Base-by-base conservation (phyloP, 2,797 vertebrate species). In the Carapus acus region DNA sequence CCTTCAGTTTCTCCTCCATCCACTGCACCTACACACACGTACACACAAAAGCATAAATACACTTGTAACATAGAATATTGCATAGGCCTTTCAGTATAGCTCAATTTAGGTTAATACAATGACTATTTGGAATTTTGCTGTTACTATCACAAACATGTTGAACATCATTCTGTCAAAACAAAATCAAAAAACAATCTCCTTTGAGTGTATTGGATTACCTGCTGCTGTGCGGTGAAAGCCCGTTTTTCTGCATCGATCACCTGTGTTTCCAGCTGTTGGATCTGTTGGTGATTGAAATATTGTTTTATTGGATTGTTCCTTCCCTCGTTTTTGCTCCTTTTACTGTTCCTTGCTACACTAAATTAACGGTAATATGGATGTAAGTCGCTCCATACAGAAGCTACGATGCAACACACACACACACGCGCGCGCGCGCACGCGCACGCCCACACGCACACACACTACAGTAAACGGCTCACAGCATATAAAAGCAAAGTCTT, bases 1-100 rank as follows among this genome's bases (percentile, higher is more conserved):
- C 87, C 76, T 93, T 94, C 79, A 97, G 82, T 83, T 91, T 95
- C 79, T 97, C 94, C 82, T 98, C 94, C 94, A 98, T 95, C 85
- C 93, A 92, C 74, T 94, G 93, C 16, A 94, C 90, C 96, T 98
- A 71, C 8, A 36, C 12, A 36, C 49, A 40, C 12, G 48, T 8
- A 59, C 16, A 13, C 9, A 13, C 31, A 33, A 11, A 7, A 3
- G 14, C 31, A 33, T 2, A 33, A 27, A 27, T 27, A 27, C 9
- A 27, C n/a, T n/a, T n/a, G n/a, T n/a, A n/a, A n/a, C n/a, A n/a
- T n/a, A n/a, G n/a, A n/a, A n/a, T n/a, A n/a, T n/a, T n/a, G n/a
- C n/a, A n/a, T n/a, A n/a, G n/a, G n/a, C n/a, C n/a, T n/a, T n/a
- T n/a, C n/a, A n/a, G n/a, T n/a, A n/a, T n/a, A n/a, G n/a, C n/a